Percentiles rank a stretch among this genome's conserved stretches.
phyloP scores from a whole-genome alignment of 1,140 invertebrate species.

The Listronotus oregonensis region DNA sequence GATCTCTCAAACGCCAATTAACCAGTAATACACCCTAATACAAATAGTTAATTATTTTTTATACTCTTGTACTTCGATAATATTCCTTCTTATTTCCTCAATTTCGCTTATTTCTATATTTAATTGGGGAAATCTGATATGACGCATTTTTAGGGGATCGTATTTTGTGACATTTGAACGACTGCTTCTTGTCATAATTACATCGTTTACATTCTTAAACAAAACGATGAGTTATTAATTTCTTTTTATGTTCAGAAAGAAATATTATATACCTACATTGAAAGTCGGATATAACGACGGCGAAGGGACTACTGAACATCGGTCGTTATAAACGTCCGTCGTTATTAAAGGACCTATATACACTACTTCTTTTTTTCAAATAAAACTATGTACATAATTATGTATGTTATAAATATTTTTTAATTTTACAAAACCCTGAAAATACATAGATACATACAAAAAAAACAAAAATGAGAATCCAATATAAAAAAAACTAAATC shows the following conservation, averaged over 20 bases:
- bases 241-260: neutral
- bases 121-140: slow-evolving; percentile 27
- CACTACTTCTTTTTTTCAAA: no score
- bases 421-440: no score
- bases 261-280: no score
- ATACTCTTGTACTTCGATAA: slow-evolving; percentile 21
- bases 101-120: slow-evolving; percentile 16
- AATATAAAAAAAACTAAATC: no score
- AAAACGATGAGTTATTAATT: neutral
- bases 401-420: no score
- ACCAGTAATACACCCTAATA: slow-evolving; percentile 24
- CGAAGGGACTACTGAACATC: no score
- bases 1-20: slow-evolving; percentile 31
- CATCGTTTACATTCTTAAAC: slow-evolving; percentile 10
- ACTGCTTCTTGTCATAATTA: slow-evolving; percentile 8
- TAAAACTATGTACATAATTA: no score
- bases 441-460: no score
- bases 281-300: no score
- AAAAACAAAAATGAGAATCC: no score
- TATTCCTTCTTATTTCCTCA: slow-evolving; percentile 5
- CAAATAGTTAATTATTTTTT: slow-evolving; percentile 29
- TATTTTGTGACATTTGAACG: slow-evolving; percentile 21
- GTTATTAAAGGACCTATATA: no score
- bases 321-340: no score
- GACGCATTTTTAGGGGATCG: slow-evolving; percentile 10